Base-by-base conservation (phyloP, 2,888 invertebrate species). In the Athalia circularis region DNA sequence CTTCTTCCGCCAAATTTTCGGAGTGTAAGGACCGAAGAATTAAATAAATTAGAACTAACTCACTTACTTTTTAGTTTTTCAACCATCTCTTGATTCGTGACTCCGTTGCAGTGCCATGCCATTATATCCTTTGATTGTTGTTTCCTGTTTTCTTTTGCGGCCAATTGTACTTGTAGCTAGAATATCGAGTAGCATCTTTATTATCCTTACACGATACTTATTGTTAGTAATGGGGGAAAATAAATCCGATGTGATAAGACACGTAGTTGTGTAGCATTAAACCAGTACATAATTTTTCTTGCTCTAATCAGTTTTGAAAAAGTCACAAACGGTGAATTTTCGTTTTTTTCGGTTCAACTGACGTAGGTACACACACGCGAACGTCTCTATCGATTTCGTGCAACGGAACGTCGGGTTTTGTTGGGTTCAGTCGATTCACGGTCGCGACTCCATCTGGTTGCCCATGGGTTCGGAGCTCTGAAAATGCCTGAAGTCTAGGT, bases 21-120 rank as follows among this genome's bases (percentile, higher is more conserved):
- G 29, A 29, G 2, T 29, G 29, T 29, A 2, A 29, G 29, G 29
- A 29, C 29, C 29, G 2, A 29, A 29, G 29, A 29, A 29, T 29
- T 29, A 2, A 29, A 29, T 2, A 29, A 29, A 29, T 29, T 29
- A 29, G 0, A 29, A 29, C n/a, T 13, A 6, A n/a, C 47, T 59
- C 59, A 83, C 90, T 90, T 92, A 97, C 98, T 94, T 93, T 93
- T 93, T 80, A 98, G 91, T 89, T 97, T 95, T 80, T 93, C 92
- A 65, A 98, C 93, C 91, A 98, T 92, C 89, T 98, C 97, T 47
- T 93, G 91, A 91, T 98, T 98, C 83, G 93, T 94, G 83, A 93
- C 92, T 61, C 98, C 98, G 87, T 95, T 95, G 84, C 97, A 97
- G 86, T 96, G 93, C 98, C 98, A 98, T 90, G 98, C 97, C 98